A percentile compares a stretch with the other conserved stretches of the same genome.
phyloP scores from a whole-genome alignment of 2,888 invertebrate genomes.

The Crocallis elinguaria region DNA sequence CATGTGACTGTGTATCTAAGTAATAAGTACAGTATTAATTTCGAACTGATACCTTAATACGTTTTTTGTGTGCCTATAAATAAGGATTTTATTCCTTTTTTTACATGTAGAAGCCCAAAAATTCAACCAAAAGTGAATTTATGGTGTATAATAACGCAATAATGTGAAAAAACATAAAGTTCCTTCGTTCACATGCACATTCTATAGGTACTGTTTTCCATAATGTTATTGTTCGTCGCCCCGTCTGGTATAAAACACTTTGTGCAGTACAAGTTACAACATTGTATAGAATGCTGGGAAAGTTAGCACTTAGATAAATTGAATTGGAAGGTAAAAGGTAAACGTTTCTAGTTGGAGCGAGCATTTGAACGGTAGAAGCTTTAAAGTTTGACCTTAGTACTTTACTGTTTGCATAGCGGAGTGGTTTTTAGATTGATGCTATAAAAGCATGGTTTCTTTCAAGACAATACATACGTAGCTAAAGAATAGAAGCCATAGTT shows the following conservation, averaged over 20 bases:
- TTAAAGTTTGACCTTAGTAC: slow-evolving; percentile 21
- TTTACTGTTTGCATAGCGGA: slow-evolving; percentile 24
- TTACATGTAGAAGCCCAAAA: too few relatives aligned
- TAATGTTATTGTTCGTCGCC: slow-evolving; percentile 3
- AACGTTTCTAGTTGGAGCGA: slow-evolving; percentile 19
- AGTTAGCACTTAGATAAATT: slow-evolving; percentile 37
- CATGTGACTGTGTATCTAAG: too few relatives aligned
- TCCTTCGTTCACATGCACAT: neutral
- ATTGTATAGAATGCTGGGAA: slow-evolving; percentile 34
- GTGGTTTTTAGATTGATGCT: slow-evolving; percentile 8
- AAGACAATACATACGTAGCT: too few relatives aligned
- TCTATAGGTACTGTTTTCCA: slow-evolving; percentile 18
- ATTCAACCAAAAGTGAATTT: too few relatives aligned
- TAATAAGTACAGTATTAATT: too few relatives aligned
- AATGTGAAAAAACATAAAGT: too few relatives aligned
- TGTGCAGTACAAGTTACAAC: slow-evolving; percentile 22
- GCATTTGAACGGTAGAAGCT: slow-evolving; percentile 15
- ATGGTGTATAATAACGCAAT: too few relatives aligned
- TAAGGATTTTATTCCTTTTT: too few relatives aligned
- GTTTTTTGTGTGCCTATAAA: too few relatives aligned
- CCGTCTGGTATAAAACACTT: slow-evolving; percentile 21
- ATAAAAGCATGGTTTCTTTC: neutral
- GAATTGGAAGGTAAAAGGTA: slow-evolving; percentile 30
- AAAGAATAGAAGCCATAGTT: too few relatives aligned
- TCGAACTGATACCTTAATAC: too few relatives aligned